Evolutionary conservation across 2,113 vertebrate genomes (phyloP), one percentile per base, ranked within the genome.

Genomic region (Salminus brasiliensis): DNA sequence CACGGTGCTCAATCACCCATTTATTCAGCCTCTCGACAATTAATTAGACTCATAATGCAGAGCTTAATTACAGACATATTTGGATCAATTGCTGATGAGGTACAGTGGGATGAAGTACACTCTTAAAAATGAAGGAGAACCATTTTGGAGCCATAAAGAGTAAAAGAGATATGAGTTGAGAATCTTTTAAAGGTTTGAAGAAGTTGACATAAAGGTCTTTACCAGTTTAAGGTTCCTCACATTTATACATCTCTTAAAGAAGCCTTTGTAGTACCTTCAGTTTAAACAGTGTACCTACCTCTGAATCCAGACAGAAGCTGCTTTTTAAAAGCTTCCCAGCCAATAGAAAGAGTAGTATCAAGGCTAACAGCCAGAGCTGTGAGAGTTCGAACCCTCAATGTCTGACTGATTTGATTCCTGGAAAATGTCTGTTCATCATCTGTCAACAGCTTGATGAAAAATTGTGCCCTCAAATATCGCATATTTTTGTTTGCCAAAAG

Each of bases 341-440:
- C 36, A 27, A 36, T 65, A 47, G n/a, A 74, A 32, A n/a, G 41
- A 79, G 23, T 72, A 72, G 36, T 41, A 72, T 62, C 41, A 70
- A 72, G 74, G 70, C 59, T 74, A 55, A 41, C 52, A 70, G 60
- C 78, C 69, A 77, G 53, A 60, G 52, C 62, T 52, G 47, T 70
- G 70, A 76, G 15, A 63, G 52, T 65, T 12, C 32, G 62, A 66
- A 25, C 29, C 30, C 49, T 77, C 66, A 77, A n/a, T 69, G 62
- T 74, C 73, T n/a, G 41, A 74, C 32, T 66, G 27, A 79, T 34
- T 34, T 45, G 53, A 65, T 47, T 71, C 57, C 66, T 72, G 76
- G 76, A 79, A 83, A 83, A 83, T 74, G 62, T 72, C 69, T 81
- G 74, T 77, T 74, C 71, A 70, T 77, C 34, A 63, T 72, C 59